Base-by-base conservation (phyloP, 2,888 invertebrate species). In the Empis livida region DNA sequence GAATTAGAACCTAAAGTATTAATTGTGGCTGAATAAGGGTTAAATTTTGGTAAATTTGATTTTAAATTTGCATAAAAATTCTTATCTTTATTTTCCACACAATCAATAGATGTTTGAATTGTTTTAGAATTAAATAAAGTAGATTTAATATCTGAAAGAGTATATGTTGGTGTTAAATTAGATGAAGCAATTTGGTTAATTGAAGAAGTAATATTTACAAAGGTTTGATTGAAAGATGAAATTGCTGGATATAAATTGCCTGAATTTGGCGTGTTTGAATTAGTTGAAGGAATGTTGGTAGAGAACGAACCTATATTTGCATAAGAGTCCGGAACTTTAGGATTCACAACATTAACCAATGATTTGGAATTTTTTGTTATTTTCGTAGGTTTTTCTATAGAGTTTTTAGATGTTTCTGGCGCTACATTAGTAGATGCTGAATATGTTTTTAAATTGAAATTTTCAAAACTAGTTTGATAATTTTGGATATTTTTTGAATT, bases 301-400 rank as follows among this genome's bases (percentile, higher is more conserved):
- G 14, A 14, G 37, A 8, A 14, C 3, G 14, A 37, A 37, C 5
- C 3, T 23, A 44, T 2, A 2, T 42, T n/a, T 10, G 47, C 42
- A 4, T 47, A 44, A 2, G 51, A 49, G 14, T 47, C 47, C 5
- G 49, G 14, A 23, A 49, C 44, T 47, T 51, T 49, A 5, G 49
- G 30, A 27, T 27, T 27, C 8, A 27, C 5, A 27, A 6, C 9
- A 27, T 27, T 27, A 2, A 27, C 2, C 2, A 27, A 27, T 27
- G 23, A 27, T 27, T 27, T 27, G 9, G 23, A 27, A 9, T 27
- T 27, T 8, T 27, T 27, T 8, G 23, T 8, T 8, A 27, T 27
- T 27, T 27, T 27, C 23, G 9, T 6, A 6, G 23, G 5, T 27
- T 27, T 27, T 2, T 27, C 23, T 27, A 27, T 9, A 6, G 8